Base-by-base conservation (phyloP, 2,888 invertebrate genomes). In the Hypsopygia costalis region DNA sequence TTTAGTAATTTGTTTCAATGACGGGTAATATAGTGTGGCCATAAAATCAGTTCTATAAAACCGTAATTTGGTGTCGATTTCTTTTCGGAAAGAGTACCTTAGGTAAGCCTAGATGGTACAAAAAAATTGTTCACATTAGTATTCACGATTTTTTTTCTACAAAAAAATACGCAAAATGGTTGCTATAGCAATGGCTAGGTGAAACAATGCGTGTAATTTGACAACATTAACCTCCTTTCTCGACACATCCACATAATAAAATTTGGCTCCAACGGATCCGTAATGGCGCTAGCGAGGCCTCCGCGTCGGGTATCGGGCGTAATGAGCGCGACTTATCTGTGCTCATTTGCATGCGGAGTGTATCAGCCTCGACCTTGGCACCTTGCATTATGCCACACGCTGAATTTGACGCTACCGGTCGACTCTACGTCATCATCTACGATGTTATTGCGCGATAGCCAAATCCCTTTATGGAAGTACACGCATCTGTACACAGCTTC, bases 301-400 rank as follows among this genome's bases (percentile, higher is more conserved):
- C 68, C 67, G 58, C 58, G 67, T 60, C 66, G 74, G 70, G 70
- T 74, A 75, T 71, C 60, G 70, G 62, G 67, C 69, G 79, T 85
- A 83, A 85, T 82, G 81, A 85, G 74, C 69, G 69, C 69, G 75
- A 78, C 79, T 81, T 86, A 85, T 85, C 81, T 81, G 57, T 55
- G 69, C 74, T 78, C 78, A 85, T 87, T 88, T 86, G 73, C 85
- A 86, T 86, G 74, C 76, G 63, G 59, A 74, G 77, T 76, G 70
- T 72, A 72, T 74, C 71, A 65, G 69, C 69, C 72, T 69, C 83
- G 86, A 83, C 87, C 86, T 86, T 86, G 85, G 76, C 81, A 78
- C 77, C 72, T 78, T 71, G 73, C 72, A 73, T 60, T 69, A 69
- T 58, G 62, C 58, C 67, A 62, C 69, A 64, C 66, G 63, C 64